These are phyloP conservation scores for Harmothoe impar DNA, from an alignment of 2,888 invertebrate species.

Conservation along the genomic window DNA sequence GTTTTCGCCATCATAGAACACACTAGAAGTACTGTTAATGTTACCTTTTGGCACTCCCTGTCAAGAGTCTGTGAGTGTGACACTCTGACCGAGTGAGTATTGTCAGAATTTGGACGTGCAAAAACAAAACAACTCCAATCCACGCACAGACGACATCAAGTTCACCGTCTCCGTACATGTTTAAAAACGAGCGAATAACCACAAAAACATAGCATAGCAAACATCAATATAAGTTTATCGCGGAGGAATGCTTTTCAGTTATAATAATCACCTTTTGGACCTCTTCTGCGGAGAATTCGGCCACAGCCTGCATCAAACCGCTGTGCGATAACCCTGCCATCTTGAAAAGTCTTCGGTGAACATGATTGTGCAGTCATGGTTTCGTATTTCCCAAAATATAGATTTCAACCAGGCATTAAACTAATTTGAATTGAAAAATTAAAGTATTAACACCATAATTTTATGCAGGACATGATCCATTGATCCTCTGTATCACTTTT, in stretches of 20 bases:
- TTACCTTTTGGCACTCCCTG: no score
- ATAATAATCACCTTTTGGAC: slow-evolving; percentile 56
- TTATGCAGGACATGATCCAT: no score
- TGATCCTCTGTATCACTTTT: no score
- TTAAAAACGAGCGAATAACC: neutral
- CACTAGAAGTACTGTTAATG: no score
- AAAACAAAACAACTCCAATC: no score
- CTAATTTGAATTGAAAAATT: neutral
- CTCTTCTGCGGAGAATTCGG: slow-evolving; percentile 63
- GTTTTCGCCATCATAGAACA: no score
- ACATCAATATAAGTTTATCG: neutral
- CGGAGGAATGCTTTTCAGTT: neutral
- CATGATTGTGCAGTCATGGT: neutral
- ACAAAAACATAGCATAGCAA: neutral
- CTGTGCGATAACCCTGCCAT: slow-evolving; percentile 41
- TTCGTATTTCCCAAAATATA: slow-evolving; percentile 20
- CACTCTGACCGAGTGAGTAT: neutral
- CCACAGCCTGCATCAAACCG: slow-evolving; percentile 56
- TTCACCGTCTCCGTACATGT: neutral
- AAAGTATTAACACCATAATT: no score
- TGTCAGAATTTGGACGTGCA: no score
- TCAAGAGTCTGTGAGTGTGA: neutral
- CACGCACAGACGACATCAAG: neutral
- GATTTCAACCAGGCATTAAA: neutral
- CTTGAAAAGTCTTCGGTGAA: slow-evolving; percentile 46